Percentiles rank a stretch among this genome's conserved stretches.
Conservation (phyloP, 2,113 vertebrate genomes). For the Muscicapa adusta region DNA sequence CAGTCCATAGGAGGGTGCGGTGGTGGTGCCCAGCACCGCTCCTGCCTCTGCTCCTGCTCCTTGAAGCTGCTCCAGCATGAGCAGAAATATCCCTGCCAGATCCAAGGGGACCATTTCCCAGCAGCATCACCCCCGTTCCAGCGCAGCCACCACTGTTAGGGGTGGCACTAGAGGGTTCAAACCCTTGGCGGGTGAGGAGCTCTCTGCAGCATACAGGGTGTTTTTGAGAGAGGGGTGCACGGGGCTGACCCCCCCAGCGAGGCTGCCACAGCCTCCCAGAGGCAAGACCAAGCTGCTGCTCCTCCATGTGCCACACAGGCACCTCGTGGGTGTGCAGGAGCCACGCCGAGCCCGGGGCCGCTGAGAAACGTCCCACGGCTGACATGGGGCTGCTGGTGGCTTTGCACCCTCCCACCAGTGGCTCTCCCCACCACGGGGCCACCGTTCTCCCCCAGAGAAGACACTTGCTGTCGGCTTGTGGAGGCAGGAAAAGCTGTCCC, state of each 20-base stretch:
- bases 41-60: neutral
- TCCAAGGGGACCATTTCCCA: neutral
- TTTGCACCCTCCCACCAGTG: neutral
- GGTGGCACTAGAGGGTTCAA: rapidly evolving
- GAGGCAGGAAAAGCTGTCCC: neutral
- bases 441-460: neutral
- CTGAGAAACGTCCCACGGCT: rapidly evolving
- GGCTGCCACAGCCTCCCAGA: neutral
- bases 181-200: neutral
- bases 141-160: rapidly evolving
- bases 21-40: neutral
- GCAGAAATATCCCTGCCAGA: neutral
- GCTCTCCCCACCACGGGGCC: neutral
- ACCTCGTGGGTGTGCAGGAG: neutral
- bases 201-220: rapidly evolving
- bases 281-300: neutral
- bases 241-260: rapidly evolving
- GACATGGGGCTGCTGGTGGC: neutral
- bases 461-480: rapidly evolving
- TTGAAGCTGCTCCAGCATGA: rapidly evolving
- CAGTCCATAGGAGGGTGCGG: rapidly evolving
- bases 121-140: rapidly evolving
- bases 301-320: neutral
- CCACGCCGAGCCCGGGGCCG: rapidly evolving
- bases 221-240: rapidly evolving